Percentiles rank a stretch among this genome's conserved stretches.
Conservation (phyloP, 2,888 invertebrate species). For the Nymphalis c-album region DNA sequence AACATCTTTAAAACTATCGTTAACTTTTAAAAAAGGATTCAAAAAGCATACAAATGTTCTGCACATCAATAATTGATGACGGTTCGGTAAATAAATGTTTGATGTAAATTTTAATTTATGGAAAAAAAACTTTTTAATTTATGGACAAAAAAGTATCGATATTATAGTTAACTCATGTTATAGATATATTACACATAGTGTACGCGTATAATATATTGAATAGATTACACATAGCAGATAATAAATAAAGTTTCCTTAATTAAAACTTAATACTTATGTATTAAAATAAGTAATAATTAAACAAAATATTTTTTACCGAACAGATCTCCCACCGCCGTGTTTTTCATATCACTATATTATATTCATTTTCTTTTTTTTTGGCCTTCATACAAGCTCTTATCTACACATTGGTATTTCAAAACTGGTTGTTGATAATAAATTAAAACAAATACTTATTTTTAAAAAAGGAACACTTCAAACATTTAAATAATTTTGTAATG, state of each 20-base stretch:
- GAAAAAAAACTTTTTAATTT: no score
- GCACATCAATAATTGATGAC: no score
- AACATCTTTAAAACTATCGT: no score
- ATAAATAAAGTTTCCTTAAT: neutral
- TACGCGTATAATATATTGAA: neutral
- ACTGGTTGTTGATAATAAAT: conserved; percentile 26
- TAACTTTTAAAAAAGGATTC: no score
- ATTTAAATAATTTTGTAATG: conserved; percentile 8
- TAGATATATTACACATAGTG: no score
- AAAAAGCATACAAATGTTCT: no score
- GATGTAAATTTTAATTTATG: no score
- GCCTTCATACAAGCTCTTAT: conserved; percentile 23
- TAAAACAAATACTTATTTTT: neutral
- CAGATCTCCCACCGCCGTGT: neutral
- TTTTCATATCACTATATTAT: neutral
- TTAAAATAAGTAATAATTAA: neutral
- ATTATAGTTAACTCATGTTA: no score
- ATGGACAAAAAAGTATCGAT: no score
- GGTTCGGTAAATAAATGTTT: no score
- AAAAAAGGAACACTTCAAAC: conserved; percentile 4
- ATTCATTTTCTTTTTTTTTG: conserved; percentile 13
- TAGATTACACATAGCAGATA: neutral
- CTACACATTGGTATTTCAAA: conserved; percentile 21
- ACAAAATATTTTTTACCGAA: neutral
- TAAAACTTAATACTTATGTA: neutral